phyloP scores from a whole-genome alignment of 2,888 invertebrate species.

The Drosophila greeni region DNA sequence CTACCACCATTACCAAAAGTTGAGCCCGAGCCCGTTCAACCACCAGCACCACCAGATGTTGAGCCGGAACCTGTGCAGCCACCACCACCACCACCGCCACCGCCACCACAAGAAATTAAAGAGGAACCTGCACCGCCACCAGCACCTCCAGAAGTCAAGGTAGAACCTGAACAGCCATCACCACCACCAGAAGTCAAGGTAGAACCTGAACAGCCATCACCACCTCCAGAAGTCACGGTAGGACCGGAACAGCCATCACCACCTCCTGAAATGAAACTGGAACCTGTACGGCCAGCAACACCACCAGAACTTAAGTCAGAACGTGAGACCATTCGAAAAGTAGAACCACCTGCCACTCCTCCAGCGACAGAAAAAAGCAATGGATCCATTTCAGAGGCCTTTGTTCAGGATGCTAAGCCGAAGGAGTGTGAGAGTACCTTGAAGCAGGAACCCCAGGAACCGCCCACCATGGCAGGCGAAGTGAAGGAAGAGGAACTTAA shows the following conservation, averaged over 20 bases:
- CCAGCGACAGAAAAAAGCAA: slow-evolving; percentile 8
- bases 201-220: slow-evolving; percentile 4
- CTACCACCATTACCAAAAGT: not conserved
- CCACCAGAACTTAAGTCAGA: not conserved
- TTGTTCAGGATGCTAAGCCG: not conserved
- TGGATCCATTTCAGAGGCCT: not conserved
- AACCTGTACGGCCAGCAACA: not conserved
- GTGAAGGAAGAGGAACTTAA: slow-evolving; percentile 1
- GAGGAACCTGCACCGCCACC: slow-evolving; percentile 4
- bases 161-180: slow-evolving; percentile 4
- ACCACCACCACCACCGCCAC: slow-evolving; percentile 5
- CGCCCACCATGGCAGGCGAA: slow-evolving; percentile 12
- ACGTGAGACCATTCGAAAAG: not conserved
- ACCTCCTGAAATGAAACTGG: not conserved
- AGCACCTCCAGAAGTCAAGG: slow-evolving; percentile 4
- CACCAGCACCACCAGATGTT: slow-evolving; percentile 8
- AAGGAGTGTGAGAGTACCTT: not conserved
- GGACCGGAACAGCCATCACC: not conserved
- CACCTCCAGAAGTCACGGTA: not conserved
- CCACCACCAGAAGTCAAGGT: slow-evolving; percentile 3
- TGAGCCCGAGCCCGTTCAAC: slow-evolving; percentile 1
- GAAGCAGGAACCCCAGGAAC: not conserved
- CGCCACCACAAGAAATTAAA: slow-evolving; percentile 5
- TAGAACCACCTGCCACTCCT: slow-evolving; percentile 5
- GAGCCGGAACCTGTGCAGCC: slow-evolving; percentile 1